Evolutionary conservation across 2,797 vertebrate species (phyloP), one percentile per base, ranked within the genome.

Genomic region (Heterohyrax brucei): DNA sequence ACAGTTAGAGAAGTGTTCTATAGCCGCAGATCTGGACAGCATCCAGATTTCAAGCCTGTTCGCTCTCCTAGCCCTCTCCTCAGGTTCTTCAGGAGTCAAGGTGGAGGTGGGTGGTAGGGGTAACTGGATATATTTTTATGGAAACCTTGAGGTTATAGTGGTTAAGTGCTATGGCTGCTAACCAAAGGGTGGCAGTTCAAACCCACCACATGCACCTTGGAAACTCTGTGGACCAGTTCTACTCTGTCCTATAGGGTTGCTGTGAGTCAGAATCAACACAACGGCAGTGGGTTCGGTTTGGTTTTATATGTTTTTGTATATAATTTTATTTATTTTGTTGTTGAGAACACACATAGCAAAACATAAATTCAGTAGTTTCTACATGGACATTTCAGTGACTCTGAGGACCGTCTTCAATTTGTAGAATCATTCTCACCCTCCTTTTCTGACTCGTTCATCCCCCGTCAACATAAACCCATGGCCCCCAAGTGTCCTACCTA

Each of bases 1-100:
- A 82, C 88, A 91, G 80, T 93, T 59, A 82, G 90, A 87, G 66
- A 48, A 76, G 10, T 9, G 24, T 48, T 56, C 48, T 61, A 19
- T 16, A 72, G 44, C 68, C 22, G 5, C 39, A 3, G 26, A 72
- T 56, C 59, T 83, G 91, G 80, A 91, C 39, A 3, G 9, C 14
- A 83, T 72, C 86, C 80, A 89, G 61, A 33, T 66, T 50, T 86
- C 53, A 72, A 66, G 39, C 26, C 48, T 62, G 6, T 68, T 77
- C n/a, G 19, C 56, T 90, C 70, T 33, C 26, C 30, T 19, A 44
- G 28, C 33, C 7, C n/a, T 90, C 39, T 83, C 21, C 68, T 84
- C 16, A 85, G n/a, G 62, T 33, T 92, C 95, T 87, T 50, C 24
- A 64, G 26, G 19, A 1, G 7, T 88, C 30, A 33, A 24, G 9